Evolutionary conservation across 2,888 invertebrate species (phyloP), one percentile per base, ranked within the genome.

Genomic region (Chloromyia formosa): DNA sequence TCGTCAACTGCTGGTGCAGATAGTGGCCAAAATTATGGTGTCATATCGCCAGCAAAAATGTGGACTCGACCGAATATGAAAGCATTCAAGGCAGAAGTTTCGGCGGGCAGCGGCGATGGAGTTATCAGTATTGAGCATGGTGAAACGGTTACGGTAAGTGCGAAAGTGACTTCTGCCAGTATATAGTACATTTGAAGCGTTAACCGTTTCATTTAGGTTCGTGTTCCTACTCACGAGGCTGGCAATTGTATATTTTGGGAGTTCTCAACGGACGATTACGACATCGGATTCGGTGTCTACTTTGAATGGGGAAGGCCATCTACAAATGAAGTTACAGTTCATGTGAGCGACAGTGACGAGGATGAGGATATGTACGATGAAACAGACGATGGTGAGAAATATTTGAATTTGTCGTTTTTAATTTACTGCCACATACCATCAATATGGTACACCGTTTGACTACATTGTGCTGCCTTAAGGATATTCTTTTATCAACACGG

Each of bases 241-340:
- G 98, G 98, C 0, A 91, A 93, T 1, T 93, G 95, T 81, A 88
- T 99, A 53, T 98, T 97, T 86, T 99, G 98, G 98, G 99, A 99
- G 87, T 99, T 99, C 85, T 97, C 98, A 14, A 98, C 99, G 0
- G 99, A 99, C 84, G 92, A 92, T 83, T 99, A 97, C 82, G 99
- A 99, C 84, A 94, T 99, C 81, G 96, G 93, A 77, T 99, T 99
- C 86, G 99, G 99, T 0, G 91, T 99, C 66, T 97, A 94, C 85
- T 99, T 99, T 84, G 99, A 99, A 87, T 99, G 98, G 96, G 94
- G 93, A 72, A 95, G 93, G 83, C 91, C 95, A 1, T 90, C 93
- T 0, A 92, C 93, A 56, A 93, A 89, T 54, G 94, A 94, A 83
- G 84, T 86, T 1, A 96, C 97, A 0, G 95, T 99, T 1, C 97